Conservation (phyloP, 1,140 invertebrate species). For the Drosophila lacteicornis region DNA sequence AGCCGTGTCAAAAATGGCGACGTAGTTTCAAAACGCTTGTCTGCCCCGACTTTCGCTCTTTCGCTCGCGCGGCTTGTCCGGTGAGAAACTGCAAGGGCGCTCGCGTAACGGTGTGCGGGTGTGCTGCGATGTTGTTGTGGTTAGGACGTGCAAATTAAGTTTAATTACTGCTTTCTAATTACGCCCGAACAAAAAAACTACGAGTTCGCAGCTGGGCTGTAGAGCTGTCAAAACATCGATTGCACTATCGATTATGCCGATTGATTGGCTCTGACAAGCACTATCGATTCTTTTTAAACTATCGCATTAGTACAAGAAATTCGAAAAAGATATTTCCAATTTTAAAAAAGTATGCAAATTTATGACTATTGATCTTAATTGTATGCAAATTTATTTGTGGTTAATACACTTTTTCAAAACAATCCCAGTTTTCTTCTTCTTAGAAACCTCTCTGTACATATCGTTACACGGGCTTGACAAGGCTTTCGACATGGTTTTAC, state of each 20-base stretch:
- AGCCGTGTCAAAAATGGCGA: conserved; percentile 71
- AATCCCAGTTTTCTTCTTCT: too few relatives aligned
- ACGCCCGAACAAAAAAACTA: conserved; percentile 54
- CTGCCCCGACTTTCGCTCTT: conserved; percentile 34
- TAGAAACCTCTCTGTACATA: too few relatives aligned
- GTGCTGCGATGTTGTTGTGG: conserved; percentile 58
- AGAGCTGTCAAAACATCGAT: conserved; percentile 11
- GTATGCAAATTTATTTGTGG: too few relatives aligned
- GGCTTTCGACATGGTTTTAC: not conserved
- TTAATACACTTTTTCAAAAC: too few relatives aligned
- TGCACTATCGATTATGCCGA: not conserved
- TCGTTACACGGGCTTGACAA: too few relatives aligned
- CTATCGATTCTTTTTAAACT: not conserved
- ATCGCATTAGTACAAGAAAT: not conserved
- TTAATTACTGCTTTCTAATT: conserved; percentile 82
- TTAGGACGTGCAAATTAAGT: conserved; percentile 69
- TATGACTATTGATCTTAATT: too few relatives aligned
- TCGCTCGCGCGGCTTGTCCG: conserved; percentile 35
- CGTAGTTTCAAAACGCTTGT: conserved; percentile 62
- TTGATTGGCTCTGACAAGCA: not conserved
- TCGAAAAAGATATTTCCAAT: too few relatives aligned
- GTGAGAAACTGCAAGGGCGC: conserved; percentile 35
- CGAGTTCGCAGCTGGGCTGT: conserved; percentile 14
- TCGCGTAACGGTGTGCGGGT: conserved; percentile 16
- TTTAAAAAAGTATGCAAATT: too few relatives aligned